Percentiles rank a stretch among this genome's conserved stretches.
Conservation (phyloP, 2,888 invertebrate species). For the Ecdyonurus torrentis region DNA sequence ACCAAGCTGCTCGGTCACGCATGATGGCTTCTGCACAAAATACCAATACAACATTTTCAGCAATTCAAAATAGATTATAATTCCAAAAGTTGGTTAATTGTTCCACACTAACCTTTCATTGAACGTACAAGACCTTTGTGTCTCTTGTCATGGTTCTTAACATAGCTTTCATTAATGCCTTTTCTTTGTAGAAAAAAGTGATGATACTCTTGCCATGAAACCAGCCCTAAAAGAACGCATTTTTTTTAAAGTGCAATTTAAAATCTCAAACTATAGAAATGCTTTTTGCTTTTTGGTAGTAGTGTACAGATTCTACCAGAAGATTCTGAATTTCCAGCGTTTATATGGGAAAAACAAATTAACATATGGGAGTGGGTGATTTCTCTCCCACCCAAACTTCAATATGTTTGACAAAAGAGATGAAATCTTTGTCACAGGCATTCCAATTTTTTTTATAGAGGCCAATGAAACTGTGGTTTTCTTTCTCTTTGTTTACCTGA, state of each 20-base stretch:
- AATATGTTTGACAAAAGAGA: no score
- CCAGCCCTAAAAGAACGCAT: conserved; percentile 29
- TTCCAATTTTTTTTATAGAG: no score
- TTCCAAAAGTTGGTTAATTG: neutral
- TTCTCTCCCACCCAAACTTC: no score
- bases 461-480: no score
- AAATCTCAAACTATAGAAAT: neutral
- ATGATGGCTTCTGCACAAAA: conserved; percentile 43
- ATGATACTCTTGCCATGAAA: conserved; percentile 70
- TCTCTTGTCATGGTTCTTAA: conserved; percentile 43
- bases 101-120: conserved; percentile 32
- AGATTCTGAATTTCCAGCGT: no score
- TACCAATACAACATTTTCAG: conserved; percentile 8
- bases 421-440: no score
- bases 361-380: no score
- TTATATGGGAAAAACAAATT: no score
- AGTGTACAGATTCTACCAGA: no score
- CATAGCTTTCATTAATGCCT: conserved; percentile 45
- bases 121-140: conserved; percentile 44
- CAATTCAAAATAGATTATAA: neutral
- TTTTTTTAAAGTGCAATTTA: conserved; percentile 1
- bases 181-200: conserved; percentile 51
- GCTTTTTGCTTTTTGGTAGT: no score
- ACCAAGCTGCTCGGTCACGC: conserved; percentile 60
- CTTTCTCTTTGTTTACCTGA: no score